Conservation (phyloP, 2,888 invertebrate genomes). For the Leptinotarsa juncta region DNA sequence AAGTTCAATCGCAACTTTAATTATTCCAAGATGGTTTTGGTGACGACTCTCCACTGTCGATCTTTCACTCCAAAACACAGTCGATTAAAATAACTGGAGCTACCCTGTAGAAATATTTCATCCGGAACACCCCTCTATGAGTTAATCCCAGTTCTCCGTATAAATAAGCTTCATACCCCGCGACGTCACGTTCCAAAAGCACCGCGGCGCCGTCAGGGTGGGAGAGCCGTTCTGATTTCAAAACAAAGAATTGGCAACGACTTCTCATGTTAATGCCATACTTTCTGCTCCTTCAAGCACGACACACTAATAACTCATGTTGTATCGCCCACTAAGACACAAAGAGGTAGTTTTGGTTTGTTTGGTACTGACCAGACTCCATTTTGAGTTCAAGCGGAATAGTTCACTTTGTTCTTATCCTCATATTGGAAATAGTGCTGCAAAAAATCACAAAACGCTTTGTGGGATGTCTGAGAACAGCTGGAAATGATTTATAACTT, state of each 20-base stretch:
- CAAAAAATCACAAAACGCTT: neutral
- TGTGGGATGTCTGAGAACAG: too few relatives aligned
- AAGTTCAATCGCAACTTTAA: too few relatives aligned
- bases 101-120: neutral
- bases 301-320: conserved; percentile 41
- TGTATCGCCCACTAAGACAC: conserved; percentile 24
- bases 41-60: too few relatives aligned
- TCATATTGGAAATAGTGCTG: too few relatives aligned
- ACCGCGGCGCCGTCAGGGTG: conserved; percentile 50
- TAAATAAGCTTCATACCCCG: conserved; percentile 39
- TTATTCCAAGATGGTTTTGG: too few relatives aligned
- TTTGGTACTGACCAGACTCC: neutral
- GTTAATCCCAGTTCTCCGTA: conserved; percentile 10
- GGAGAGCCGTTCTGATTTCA: conserved; percentile 47
- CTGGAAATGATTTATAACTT: too few relatives aligned
- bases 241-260: conserved; percentile 50
- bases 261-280: conserved; percentile 46
- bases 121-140: neutral
- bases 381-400: neutral
- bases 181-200: conserved; percentile 51
- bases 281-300: conserved; percentile 40
- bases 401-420: too few relatives aligned
- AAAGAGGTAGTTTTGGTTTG: conserved; percentile 25
- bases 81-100: neutral
- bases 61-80: too few relatives aligned